Conservation (phyloP, 1,140 invertebrate genomes). For the Papilio dardanus region DNA sequence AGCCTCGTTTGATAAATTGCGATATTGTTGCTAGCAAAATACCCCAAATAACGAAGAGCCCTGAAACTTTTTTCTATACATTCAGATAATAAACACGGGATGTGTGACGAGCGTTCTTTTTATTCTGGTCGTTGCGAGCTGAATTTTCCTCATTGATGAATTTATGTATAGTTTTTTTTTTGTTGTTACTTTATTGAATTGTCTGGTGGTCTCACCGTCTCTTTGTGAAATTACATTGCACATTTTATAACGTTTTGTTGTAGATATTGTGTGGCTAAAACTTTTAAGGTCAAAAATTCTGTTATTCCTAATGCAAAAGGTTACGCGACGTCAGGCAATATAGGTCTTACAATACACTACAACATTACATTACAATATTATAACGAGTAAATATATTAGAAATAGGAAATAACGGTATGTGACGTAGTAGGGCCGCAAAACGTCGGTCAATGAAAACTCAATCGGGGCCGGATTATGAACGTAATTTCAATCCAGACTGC, state of each 20-base stretch:
- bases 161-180: conserved; percentile 46
- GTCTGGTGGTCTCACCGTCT: conserved; percentile 43
- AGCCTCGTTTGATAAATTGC: conserved; percentile 79
- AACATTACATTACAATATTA: background rate
- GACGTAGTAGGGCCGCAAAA: background rate
- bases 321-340: too few species aligned
- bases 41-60: conserved; percentile 52
- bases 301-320: too few species aligned
- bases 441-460: conserved; percentile 34
- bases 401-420: background rate
- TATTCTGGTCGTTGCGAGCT: conserved; percentile 42
- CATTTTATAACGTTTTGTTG: background rate
- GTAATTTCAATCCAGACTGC: conserved; percentile 55
- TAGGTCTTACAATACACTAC: too few species aligned
- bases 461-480: conserved; percentile 44
- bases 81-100: conserved; percentile 42
- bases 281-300: background rate
- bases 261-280: too few species aligned
- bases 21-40: conserved; percentile 69
- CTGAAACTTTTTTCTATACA: conserved; percentile 44
- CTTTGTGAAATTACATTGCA: conserved; percentile 5
- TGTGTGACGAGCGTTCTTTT: conserved; percentile 43
- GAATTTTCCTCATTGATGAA: conserved; percentile 58
- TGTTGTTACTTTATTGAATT: conserved; percentile 57
- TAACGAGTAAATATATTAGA: background rate